Percentiles rank a stretch among this genome's conserved stretches.
Conservation (phyloP, 2,113 vertebrate genomes). For the Eleginops maclovinus region DNA sequence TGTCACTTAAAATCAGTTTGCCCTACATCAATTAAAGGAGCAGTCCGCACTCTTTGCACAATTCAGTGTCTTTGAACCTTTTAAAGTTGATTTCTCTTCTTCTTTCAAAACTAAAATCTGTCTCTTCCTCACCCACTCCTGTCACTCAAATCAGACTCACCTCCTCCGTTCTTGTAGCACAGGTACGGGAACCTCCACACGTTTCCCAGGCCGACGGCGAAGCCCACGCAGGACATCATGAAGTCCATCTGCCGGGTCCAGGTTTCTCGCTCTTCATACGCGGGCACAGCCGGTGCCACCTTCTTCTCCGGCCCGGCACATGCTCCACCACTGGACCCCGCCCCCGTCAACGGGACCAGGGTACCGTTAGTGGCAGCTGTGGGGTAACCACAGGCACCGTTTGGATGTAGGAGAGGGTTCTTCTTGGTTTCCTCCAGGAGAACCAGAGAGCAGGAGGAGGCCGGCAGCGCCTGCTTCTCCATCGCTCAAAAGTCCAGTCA, state of each 20-base stretch:
- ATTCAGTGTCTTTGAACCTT: too few species aligned
- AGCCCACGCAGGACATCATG: constrained; percentile 94
- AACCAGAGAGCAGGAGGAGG: constrained; percentile 74
- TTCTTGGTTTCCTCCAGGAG: constrained; percentile 81
- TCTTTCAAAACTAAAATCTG: too few species aligned
- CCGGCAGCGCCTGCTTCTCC: constrained; percentile 77
- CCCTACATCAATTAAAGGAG: too few species aligned
- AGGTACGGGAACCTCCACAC: constrained; percentile 93
- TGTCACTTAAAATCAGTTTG: too few species aligned
- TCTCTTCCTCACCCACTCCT: neutral
- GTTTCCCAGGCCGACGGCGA: constrained; percentile 91
- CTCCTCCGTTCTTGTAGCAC: constrained; percentile 94
- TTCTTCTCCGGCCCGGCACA: constrained; percentile 52
- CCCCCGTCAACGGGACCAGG: constrained; percentile 43
- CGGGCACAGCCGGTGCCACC: constrained; percentile 15
- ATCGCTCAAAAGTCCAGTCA: constrained; percentile 48
- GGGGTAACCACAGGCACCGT: constrained; percentile 57
- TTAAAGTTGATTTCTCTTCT: too few species aligned
- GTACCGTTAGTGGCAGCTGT: constrained; percentile 59
- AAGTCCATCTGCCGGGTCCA: constrained; percentile 97
- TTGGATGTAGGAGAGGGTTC: constrained; percentile 73
- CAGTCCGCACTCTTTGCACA: too few species aligned
- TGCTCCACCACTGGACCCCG: constrained; percentile 20
- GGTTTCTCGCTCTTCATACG: constrained; percentile 86
- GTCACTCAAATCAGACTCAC: constrained; percentile 73